phyloP scores from a whole-genome alignment of 2,797 vertebrate species.

The Lacerta viridis region DNA sequence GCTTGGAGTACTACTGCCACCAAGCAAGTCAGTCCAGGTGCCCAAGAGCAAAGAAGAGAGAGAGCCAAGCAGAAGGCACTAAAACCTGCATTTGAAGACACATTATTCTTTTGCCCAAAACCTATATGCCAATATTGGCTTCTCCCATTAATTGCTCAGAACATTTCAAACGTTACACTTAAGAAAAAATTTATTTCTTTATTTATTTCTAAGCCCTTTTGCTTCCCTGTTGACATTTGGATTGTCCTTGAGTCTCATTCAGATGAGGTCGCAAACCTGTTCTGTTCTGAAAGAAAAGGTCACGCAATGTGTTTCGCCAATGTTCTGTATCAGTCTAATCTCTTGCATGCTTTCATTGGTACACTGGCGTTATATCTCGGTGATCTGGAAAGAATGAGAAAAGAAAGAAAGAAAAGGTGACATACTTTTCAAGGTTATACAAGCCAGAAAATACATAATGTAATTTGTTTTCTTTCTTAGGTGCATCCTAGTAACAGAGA shows the following conservation, averaged over 20 bases:
- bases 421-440: slow-evolving; percentile 74
- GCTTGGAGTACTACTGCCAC: neutral
- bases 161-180: slow-evolving; percentile 21
- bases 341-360: slow-evolving; percentile 66
- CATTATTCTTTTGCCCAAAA: neutral
- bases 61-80: neutral
- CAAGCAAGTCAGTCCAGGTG: neutral
- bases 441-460: slow-evolving; percentile 69
- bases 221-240: slow-evolving; percentile 51
- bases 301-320: slow-evolving; percentile 49
- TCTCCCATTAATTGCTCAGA: neutral
- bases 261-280: slow-evolving; percentile 56
- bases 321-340: slow-evolving; percentile 54
- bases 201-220: slow-evolving; percentile 19
- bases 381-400: slow-evolving; percentile 48
- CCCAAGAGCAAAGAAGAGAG: neutral
- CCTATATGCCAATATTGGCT: neutral
- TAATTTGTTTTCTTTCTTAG: slow-evolving; percentile 68
- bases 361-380: slow-evolving; percentile 58
- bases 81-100: neutral
- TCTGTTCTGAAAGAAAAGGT: slow-evolving; percentile 63
- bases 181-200: slow-evolving; percentile 48
- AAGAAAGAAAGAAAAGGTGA: slow-evolving; percentile 27
- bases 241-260: slow-evolving; percentile 46
- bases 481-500: slow-evolving; percentile 57